A percentile compares a stretch with the other conserved stretches of the same genome.
phyloP scores from a whole-genome alignment of 2,888 invertebrate genomes.

The Bombylius major region DNA sequence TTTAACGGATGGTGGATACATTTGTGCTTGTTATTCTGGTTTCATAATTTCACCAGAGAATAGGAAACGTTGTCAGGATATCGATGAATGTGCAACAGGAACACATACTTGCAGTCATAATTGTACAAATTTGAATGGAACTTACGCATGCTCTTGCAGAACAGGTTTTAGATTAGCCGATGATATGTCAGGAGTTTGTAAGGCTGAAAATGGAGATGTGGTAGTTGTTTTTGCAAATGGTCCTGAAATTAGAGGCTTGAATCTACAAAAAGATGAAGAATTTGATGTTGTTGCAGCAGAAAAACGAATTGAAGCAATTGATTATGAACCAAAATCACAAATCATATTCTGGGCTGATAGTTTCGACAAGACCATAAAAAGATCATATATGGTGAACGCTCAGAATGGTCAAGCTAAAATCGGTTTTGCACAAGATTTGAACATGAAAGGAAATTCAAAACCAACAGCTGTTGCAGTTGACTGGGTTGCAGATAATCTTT shows the following conservation, averaged over 20 bases:
- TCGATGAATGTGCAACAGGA: slow-evolving; percentile 77
- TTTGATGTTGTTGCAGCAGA: slow-evolving; percentile 69
- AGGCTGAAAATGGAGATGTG: slow-evolving; percentile 51
- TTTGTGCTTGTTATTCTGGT: slow-evolving; percentile 80
- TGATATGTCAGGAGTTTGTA: slow-evolving; percentile 70
- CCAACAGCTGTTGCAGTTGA: slow-evolving; percentile 87
- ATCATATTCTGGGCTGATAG: slow-evolving; percentile 95
- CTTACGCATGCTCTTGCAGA: slow-evolving; percentile 74
- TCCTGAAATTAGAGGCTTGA: slow-evolving; percentile 69
- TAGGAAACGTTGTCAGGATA: slow-evolving; percentile 73
- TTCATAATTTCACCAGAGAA: slow-evolving; percentile 70
- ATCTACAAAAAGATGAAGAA: slow-evolving; percentile 53
- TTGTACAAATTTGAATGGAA: slow-evolving; percentile 85
- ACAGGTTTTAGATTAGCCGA: slow-evolving; percentile 69
- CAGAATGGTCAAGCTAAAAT: slow-evolving; percentile 60
- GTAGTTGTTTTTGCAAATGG: slow-evolving; percentile 68
- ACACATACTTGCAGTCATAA: slow-evolving; percentile 85
- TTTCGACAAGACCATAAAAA: slow-evolving; percentile 76
- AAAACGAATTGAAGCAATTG: slow-evolving; percentile 81
- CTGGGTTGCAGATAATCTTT: slow-evolving; percentile 86
- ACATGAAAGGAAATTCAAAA: slow-evolving; percentile 68
- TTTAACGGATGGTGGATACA: slow-evolving; percentile 69
- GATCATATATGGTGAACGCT: slow-evolving; percentile 80
- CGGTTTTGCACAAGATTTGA: slow-evolving; percentile 76
- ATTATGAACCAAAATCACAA: slow-evolving; percentile 71